Percentiles rank a stretch among this genome's conserved stretches.
Conservation (phyloP, 2,888 invertebrate species). For the Acanthosepion esculentum region DNA sequence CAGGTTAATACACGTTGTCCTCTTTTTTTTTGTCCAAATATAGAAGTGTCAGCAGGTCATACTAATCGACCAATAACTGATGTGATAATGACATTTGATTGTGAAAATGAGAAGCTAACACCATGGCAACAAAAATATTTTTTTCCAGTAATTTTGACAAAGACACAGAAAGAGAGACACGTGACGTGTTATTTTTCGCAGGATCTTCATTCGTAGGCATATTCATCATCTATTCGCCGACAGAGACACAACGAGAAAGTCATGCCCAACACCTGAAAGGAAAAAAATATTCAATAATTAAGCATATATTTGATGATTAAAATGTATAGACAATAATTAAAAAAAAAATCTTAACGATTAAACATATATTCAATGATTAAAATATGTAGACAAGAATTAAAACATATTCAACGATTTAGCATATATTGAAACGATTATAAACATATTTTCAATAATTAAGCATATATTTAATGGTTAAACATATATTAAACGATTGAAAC, state of each 20-base stretch:
- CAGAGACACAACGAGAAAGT: constrained; percentile 67
- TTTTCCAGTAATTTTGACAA: constrained; percentile 1
- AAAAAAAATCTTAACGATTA: too few species aligned
- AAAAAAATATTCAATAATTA: not conserved
- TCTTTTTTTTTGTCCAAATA: not conserved
- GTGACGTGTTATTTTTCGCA: not conserved
- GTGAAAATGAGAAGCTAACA: constrained; percentile 40
- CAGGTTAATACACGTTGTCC: not conserved
- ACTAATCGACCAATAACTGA: not conserved
- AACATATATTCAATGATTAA: too few species aligned
- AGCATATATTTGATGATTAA: too few species aligned
- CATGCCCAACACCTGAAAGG: constrained; percentile 65
- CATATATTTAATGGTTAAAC: too few species aligned
- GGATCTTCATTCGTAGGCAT: constrained; percentile 57
- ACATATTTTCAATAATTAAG: too few species aligned
- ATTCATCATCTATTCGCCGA: constrained; percentile 63
- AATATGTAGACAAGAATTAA: too few species aligned
- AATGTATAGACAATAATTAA: too few species aligned
- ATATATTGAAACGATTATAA: too few species aligned
- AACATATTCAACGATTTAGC: too few species aligned
- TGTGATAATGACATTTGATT: constrained; percentile 15
- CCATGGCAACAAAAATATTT: constrained; percentile 39
- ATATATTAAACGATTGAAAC: too few species aligned
- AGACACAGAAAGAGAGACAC: not conserved
- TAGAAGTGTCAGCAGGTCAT: not conserved